These are phyloP conservation scores for Netelia virgata DNA, from an alignment of 2,888 invertebrate species.

Conservation along the genomic window DNA sequence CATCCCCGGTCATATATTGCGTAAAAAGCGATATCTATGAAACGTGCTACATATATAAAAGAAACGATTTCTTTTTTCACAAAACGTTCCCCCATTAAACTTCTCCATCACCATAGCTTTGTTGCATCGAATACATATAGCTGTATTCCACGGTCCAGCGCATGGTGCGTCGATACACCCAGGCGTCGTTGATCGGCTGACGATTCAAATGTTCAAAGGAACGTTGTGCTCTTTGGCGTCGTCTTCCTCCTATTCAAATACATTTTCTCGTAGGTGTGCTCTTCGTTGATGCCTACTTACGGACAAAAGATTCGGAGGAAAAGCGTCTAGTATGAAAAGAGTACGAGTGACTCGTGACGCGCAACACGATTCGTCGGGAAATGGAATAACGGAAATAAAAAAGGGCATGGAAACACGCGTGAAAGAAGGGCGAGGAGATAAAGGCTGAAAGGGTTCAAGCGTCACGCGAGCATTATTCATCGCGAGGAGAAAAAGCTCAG, in stretches of 20 bases:
- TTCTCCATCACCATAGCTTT: background rate
- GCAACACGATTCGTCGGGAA: background rate
- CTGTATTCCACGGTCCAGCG: background rate
- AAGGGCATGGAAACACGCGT: background rate
- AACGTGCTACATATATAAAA: background rate
- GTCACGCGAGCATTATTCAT: background rate
- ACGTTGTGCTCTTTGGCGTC: background rate
- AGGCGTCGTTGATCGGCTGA: background rate
- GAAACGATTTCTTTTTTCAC: background rate
- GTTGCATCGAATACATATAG: conserved; percentile 1
- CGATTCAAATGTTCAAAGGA: conserved; percentile 24
- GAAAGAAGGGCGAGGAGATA: background rate
- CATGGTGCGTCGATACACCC: background rate
- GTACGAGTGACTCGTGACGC: background rate
- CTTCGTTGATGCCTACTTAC: background rate
- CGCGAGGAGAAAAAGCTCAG: background rate
- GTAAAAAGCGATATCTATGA: background rate
- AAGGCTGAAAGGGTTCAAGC: background rate
- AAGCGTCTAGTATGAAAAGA: background rate
- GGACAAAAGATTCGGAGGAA: background rate
- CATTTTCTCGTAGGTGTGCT: background rate
- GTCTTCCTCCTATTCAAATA: background rate
- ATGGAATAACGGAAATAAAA: background rate
- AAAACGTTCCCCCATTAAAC: conserved; percentile 11
- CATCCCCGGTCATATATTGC: background rate